Base-by-base conservation (phyloP, 1,140 invertebrate species). In the Cataglyphis hispanica region DNA sequence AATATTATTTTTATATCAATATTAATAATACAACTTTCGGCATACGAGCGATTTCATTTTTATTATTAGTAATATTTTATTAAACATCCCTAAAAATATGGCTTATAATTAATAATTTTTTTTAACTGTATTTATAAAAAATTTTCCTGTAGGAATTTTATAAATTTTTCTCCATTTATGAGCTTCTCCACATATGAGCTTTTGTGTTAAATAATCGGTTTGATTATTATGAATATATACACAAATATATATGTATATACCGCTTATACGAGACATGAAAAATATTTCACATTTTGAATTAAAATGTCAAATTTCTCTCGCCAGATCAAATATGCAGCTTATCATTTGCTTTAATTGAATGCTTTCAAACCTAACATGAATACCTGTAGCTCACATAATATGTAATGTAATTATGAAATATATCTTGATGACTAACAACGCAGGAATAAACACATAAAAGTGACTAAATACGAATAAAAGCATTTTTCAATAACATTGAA, bases 361-460 rank as follows among this genome's bases (percentile, higher is more conserved):
- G 50, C 63, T 53, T 80, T 69, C n/a, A 83, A 34, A 43, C 34
- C 37, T 72, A 40, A 4, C 4, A 19, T 1, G 16, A 50, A 81
- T 60, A 58, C 43, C 37, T 50, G 37, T 25, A 70, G 7, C 34
- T 34, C 19, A 50, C 34, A 70, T 58, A 37, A 74, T 34, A 50
- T 6, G 16, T 50, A 50, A n/a, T n/a, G n/a, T 11, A 46, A 46
- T 50, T 19, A 4, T 19, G 46, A 50, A 16, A 50, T 19, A 50
- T 7, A 46, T 16, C 13, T 19, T 50, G 13, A 19, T 50, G 46
- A 19, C 13, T 50, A 50, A 46, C 43, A 46, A 46, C 43, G 43
- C 43, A 3, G 43, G 11, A 46, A 46, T 46, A 46, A 46, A 46
- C 1, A 4, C 6, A 43, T 11, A 11, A 43, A 43, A 43, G 40